Base-by-base conservation (phyloP, 1,140 invertebrate species). In the Drosophila repletoides region DNA sequence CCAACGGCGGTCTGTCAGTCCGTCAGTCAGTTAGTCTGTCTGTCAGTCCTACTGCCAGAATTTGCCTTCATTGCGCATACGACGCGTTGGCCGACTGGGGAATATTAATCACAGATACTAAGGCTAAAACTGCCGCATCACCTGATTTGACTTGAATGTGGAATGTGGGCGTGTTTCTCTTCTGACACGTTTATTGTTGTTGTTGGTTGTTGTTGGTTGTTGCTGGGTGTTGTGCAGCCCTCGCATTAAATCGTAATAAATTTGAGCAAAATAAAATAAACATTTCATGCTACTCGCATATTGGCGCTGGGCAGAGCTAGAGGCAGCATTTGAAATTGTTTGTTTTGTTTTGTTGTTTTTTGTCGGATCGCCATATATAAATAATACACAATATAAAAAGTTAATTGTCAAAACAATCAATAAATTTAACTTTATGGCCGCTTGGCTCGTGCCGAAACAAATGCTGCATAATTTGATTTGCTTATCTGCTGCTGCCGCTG, bases 351-450 rank as follows among this genome's bases (percentile, higher is more conserved):
- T 58, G 22, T 40, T 29, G 22, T 48, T 17, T 12, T 34, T 19
- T 48, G 41, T 55, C 24, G 22, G 29, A 6, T 9, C 21, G 21
- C 45, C 51, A 68, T 46, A 68, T 46, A 84, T 73, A 74, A 77
- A 74, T 84, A 83, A 77, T 56, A 66, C 43, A 60, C 55, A 71
- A 53, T 83, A 81, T 76, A 74, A 79, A 77, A 83, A 79, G 52
- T 72, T 83, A 84, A 79, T 83, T 83, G 79, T 84, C 74, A 83
- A 77, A 79, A 79, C 79, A 83, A 84, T 83, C 79, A 72, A 83
- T 83, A 83, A 84, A 84, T 76, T 74, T 56, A 52, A 49, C n/a
- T 83, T 83, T 77, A 83, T 84, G 73, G 59, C 49, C 72, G 24
- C 33, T 38, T 53, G 72, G 58, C 72, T 63, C 55, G 56, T 77